These are phyloP conservation scores for Aurelia aurita DNA, from an alignment of 30 jellyfish, hydroid and myxozoan species.

Conservation along the genomic window DNA sequence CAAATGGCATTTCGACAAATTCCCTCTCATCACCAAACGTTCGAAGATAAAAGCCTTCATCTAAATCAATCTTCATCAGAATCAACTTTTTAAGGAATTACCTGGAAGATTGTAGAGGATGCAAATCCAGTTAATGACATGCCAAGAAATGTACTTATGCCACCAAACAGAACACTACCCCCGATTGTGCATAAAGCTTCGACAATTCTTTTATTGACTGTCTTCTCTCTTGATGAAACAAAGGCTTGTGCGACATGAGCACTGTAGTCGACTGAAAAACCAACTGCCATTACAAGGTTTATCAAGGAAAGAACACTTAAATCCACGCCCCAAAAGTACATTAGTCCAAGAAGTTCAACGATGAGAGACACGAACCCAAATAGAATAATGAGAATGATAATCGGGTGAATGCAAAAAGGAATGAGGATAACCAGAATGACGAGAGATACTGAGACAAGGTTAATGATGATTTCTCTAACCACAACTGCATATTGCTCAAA, in stretches of 20 bases:
- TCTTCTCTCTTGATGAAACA: conserved; percentile 32
- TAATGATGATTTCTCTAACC: conserved; percentile 33
- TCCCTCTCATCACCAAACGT: too few relatives aligned
- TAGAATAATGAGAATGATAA: conserved; percentile 20
- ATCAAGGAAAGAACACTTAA: conserved; percentile 51
- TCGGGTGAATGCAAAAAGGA: conserved; percentile 65
- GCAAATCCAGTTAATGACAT: conserved; percentile 71
- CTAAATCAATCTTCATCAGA: background rate
- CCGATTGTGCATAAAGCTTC: conserved; percentile 64
- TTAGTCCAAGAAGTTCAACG: conserved; percentile 57
- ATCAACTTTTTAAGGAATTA: background rate
- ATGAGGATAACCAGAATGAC: conserved; percentile 20
- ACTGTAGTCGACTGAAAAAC: conserved; percentile 70
- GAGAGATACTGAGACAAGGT: conserved; percentile 20
- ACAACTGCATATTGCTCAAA: conserved; percentile 67
- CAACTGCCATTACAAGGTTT: conserved; percentile 54
- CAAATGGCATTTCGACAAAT: too few relatives aligned
- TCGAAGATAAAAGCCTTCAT: too few relatives aligned
- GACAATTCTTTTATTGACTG: conserved; percentile 31
- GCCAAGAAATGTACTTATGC: conserved; percentile 73
- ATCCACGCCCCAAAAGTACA: conserved; percentile 66
- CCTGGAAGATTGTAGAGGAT: conserved; percentile 57
- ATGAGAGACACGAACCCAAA: conserved; percentile 34
- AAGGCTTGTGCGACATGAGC: conserved; percentile 75
- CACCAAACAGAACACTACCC: conserved; percentile 66